Percentiles rank a stretch among this genome's conserved stretches.
Conservation (phyloP, 2,797 vertebrate species). For the Molossus molossus region DNA sequence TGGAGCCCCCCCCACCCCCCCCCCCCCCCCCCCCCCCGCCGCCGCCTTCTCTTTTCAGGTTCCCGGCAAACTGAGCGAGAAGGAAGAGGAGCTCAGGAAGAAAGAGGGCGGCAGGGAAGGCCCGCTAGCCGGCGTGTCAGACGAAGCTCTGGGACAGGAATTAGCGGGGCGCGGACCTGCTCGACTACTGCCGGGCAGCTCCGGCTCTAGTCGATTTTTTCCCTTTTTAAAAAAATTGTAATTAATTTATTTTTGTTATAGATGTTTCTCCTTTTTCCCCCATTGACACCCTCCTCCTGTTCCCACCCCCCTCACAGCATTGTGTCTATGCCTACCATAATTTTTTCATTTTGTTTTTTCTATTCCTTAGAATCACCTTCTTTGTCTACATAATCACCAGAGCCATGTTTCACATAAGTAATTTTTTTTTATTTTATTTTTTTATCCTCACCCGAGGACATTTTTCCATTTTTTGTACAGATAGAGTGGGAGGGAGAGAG, state of each 20-base stretch:
- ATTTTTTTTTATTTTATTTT: too few species aligned
- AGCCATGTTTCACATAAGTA: background rate
- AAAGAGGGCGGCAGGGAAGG: background rate
- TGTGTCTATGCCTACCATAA: too few species aligned
- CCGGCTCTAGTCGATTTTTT: background rate
- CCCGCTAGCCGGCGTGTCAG: constrained; percentile 45
- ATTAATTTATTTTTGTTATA: too few species aligned
- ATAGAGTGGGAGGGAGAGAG: too few species aligned
- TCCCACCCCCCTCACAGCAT: too few species aligned
- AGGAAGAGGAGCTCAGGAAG: background rate
- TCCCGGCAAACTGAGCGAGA: background rate
- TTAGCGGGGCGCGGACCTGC: background rate
- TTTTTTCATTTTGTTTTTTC: background rate
- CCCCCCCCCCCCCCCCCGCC: too few species aligned
- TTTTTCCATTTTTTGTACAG: too few species aligned
- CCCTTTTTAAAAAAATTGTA: too few species aligned
- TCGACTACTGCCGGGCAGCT: constrained; percentile 66
- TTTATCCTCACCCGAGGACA: too few species aligned
- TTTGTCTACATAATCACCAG: background rate
- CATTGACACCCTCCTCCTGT: too few species aligned
- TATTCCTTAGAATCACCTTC: background rate
- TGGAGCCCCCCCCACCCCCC: background rate
- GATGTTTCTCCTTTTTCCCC: too few species aligned
- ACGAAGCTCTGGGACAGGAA: background rate
- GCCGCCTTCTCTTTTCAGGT: constrained; percentile 55